Conservation (phyloP, 2,113 vertebrate species). For the Laticauda laticaudata region DNA sequence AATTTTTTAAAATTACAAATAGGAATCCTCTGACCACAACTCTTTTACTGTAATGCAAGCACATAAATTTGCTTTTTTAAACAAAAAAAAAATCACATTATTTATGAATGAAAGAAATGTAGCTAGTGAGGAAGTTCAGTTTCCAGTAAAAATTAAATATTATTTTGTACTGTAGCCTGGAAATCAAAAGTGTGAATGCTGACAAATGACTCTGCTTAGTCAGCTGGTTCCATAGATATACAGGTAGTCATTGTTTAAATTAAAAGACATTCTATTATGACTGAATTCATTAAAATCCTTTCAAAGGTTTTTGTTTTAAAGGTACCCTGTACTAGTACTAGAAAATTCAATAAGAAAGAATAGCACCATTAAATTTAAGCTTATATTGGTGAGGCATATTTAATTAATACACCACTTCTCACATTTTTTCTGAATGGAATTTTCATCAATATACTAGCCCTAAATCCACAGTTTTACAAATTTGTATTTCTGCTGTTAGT, state of each 20-base stretch:
- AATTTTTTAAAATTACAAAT: background rate
- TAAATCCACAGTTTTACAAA: background rate
- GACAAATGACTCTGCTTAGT: slow-evolving; percentile 21
- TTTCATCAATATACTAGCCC: background rate
- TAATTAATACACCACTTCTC: background rate
- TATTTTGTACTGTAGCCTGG: slow-evolving; percentile 30
- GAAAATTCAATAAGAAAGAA: background rate
- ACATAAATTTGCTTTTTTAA: background rate
- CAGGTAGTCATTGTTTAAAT: background rate
- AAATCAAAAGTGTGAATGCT: slow-evolving; percentile 21
- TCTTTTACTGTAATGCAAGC: background rate
- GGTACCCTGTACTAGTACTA: background rate
- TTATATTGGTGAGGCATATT: background rate
- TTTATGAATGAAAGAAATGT: slow-evolving; percentile 16
- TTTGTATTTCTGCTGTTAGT: background rate
- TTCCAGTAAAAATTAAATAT: slow-evolving; percentile 10
- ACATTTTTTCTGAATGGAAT: background rate
- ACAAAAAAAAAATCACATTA: background rate
- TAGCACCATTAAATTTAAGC: background rate
- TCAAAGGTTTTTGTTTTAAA: slow-evolving; percentile 15
- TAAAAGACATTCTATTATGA: background rate
- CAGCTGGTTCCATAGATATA: background rate
- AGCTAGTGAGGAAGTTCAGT: slow-evolving; percentile 14
- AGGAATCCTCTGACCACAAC: background rate
- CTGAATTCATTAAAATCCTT: background rate